Percentiles rank a stretch among this genome's conserved stretches.
These are phyloP conservation scores for Xiphophorus couchianus DNA, from an alignment of 2,113 vertebrate species.

Conservation along the genomic window DNA sequence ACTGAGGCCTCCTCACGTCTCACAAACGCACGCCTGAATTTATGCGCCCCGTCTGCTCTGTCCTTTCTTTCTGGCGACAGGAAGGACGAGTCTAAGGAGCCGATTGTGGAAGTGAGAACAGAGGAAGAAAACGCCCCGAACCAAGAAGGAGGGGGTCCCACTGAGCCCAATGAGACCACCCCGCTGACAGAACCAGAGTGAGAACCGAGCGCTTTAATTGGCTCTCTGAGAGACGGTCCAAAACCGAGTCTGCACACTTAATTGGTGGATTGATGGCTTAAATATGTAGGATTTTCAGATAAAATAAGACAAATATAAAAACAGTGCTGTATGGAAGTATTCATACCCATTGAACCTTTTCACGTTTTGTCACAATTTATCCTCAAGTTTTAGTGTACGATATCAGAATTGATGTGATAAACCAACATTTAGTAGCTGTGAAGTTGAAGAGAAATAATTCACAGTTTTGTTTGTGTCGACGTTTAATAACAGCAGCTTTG, in stretches of 20 bases:
- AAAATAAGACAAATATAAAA: background rate
- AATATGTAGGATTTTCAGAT: background rate
- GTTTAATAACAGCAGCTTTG: no score
- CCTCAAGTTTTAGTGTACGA: background rate
- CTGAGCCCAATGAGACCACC: slow-evolving; percentile 96
- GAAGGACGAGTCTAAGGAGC: slow-evolving; percentile 98
- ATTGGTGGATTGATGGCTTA: background rate
- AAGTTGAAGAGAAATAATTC: background rate
- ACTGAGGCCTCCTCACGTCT: background rate
- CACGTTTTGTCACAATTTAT: no score
- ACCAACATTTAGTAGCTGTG: background rate
- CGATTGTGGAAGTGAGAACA: slow-evolving; percentile 95
- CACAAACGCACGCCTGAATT: background rate
- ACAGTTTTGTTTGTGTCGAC: no score
- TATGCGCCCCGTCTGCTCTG: background rate
- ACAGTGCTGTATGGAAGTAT: background rate
- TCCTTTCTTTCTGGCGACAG: slow-evolving; percentile 70
- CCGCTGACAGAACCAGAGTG: slow-evolving; percentile 97
- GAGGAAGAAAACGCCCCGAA: slow-evolving; percentile 93
- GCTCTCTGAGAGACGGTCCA: background rate
- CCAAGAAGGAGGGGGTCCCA: slow-evolving; percentile 89
- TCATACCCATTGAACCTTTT: background rate
- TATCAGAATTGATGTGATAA: background rate
- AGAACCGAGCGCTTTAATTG: slow-evolving; percentile 44
- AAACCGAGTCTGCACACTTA: background rate